These are phyloP conservation scores for Ceyx margarethae DNA, from an alignment of 2,113 vertebrate genomes.

Conservation along the genomic window DNA sequence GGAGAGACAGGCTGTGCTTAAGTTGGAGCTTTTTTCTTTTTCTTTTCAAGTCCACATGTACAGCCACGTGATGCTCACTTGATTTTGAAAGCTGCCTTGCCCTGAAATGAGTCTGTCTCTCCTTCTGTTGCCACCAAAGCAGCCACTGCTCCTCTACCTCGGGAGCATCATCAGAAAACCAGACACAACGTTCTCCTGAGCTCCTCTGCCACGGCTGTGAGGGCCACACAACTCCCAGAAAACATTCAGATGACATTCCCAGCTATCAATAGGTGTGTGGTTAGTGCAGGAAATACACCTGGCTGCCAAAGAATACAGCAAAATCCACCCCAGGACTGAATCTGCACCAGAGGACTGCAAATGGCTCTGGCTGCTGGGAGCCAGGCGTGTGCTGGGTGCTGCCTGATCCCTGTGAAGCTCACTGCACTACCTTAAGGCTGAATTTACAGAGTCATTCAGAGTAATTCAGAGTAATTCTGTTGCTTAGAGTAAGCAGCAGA, in stretches of 20 bases:
- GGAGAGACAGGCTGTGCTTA: constrained; percentile 13
- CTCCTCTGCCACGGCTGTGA: background rate
- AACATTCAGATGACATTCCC: background rate
- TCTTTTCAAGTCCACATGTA: constrained; percentile 29
- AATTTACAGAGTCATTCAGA: background rate
- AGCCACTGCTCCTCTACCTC: background rate
- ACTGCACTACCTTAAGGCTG: background rate
- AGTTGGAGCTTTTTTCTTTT: constrained; percentile 20
- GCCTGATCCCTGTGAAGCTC: background rate
- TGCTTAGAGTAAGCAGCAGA: background rate
- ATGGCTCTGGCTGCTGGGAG: background rate
- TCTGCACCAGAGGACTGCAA: background rate
- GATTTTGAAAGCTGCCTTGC: constrained; percentile 40
- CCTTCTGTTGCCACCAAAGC: background rate
- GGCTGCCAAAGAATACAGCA: background rate
- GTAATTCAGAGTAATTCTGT: no score
- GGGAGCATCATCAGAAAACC: background rate
- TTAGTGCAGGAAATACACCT: background rate
- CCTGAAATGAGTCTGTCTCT: constrained; percentile 10
- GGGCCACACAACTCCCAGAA: background rate
- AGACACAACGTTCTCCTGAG: background rate
- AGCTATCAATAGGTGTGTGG: background rate
- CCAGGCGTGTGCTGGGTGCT: background rate
- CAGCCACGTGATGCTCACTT: constrained; percentile 3
- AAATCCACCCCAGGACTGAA: background rate